Conservation (phyloP, 2,113 vertebrate genomes). For the Oenanthe melanoleuca region DNA sequence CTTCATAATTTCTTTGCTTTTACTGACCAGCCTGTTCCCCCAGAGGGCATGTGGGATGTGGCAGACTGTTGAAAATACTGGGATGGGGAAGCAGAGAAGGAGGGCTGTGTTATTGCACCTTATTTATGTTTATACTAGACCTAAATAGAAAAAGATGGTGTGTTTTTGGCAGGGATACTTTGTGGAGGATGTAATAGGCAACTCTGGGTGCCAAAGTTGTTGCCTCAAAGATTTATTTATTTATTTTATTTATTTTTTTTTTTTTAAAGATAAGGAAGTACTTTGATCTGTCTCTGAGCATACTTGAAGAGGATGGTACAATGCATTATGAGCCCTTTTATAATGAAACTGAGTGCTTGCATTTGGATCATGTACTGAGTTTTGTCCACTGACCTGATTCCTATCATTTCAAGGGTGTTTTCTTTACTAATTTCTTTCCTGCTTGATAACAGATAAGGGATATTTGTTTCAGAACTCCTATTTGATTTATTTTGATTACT, state of each 20-base stretch:
- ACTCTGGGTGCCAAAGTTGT: neutral
- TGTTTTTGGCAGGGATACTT: neutral
- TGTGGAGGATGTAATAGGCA: neutral
- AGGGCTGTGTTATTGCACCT: neutral
- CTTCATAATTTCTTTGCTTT: constrained; percentile 56
- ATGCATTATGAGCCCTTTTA: neutral
- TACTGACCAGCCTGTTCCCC: constrained; percentile 66
- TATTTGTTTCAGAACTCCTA: neutral
- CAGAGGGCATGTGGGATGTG: constrained; percentile 67
- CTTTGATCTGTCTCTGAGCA: neutral
- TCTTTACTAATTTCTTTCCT: neutral
- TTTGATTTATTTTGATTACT: constrained; percentile 9
- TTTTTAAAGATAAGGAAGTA: neutral
- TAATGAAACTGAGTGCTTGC: neutral
- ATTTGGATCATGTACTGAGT: neutral
- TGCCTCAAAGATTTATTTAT: neutral
- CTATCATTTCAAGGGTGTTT: neutral
- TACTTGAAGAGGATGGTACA: neutral
- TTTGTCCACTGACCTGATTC: neutral
- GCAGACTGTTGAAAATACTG: constrained; percentile 45
- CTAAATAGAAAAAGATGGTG: neutral
- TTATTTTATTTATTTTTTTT: neutral
- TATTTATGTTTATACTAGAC: neutral
- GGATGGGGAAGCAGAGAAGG: neutral
- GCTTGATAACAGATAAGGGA: neutral